Conservation (phyloP, 2,797 vertebrate species). For the Galagoides demidoff region DNA sequence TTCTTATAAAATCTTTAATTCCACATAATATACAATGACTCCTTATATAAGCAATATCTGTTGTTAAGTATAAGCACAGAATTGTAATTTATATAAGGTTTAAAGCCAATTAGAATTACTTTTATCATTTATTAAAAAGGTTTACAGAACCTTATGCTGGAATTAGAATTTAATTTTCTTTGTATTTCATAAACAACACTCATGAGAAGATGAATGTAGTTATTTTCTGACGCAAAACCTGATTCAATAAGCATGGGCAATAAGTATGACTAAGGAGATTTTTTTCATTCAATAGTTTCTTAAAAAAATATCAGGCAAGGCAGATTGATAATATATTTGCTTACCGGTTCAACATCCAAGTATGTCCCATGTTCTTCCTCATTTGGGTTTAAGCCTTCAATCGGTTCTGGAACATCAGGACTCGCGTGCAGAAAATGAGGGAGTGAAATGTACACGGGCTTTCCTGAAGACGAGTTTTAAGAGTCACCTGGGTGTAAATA, state of each 20-base stretch:
- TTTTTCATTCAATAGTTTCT: not conserved
- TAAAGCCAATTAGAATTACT: not conserved
- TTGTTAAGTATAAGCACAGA: not conserved
- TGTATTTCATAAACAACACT: not conserved
- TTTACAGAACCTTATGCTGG: not conserved
- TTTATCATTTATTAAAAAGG: not conserved
- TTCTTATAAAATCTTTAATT: not conserved
- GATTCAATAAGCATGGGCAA: not conserved
- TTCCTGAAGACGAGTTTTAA: constrained; percentile 85
- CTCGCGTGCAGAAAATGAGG: constrained; percentile 95
- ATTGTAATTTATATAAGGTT: not conserved
- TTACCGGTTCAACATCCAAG: constrained; percentile 96
- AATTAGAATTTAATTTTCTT: not conserved
- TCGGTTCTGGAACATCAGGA: constrained; percentile 71
- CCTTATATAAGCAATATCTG: not conserved
- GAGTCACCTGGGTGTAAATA: not conserved
- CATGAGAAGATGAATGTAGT: not conserved
- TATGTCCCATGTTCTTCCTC: constrained; percentile 91
- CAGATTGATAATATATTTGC: constrained; percentile 64
- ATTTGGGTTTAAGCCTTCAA: constrained; percentile 90
- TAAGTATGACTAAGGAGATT: not conserved
- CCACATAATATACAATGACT: not conserved
- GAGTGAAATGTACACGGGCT: constrained; percentile 93
- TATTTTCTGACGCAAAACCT: not conserved
- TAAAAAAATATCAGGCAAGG: not conserved